Evolutionary conservation across 2,113 vertebrate species (phyloP).

Genomic region (Cyrtonyx montezumae): DNA sequence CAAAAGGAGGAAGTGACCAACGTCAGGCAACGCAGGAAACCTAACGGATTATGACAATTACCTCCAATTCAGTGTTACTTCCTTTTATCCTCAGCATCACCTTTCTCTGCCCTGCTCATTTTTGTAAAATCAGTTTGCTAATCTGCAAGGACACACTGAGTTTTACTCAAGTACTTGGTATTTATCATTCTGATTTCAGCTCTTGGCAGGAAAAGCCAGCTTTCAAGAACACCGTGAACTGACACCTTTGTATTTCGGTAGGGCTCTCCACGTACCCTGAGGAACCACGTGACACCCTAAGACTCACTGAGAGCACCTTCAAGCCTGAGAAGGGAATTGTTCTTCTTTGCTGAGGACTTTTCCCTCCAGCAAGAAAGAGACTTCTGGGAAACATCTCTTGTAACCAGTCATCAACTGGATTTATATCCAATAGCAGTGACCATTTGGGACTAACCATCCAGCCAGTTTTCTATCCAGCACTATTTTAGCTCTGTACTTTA

Average conservation of each 20-base stretch:
- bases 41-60: not conserved
- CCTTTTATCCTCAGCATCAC: constrained; percentile 9
- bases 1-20: constrained; percentile 50
- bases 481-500: not conserved
- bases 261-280: not conserved
- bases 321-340: not conserved
- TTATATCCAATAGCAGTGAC: not conserved
- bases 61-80: constrained; percentile 31
- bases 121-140: not conserved
- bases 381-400: not conserved
- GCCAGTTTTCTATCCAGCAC: not conserved
- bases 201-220: not conserved
- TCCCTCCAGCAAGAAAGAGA: too few species aligned
- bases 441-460: not conserved
- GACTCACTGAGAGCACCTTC: not conserved
- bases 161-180: not conserved
- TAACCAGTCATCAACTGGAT: not conserved
- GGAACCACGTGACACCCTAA: not conserved
- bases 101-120: not conserved
- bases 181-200: not conserved
- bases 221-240: not conserved
- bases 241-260: not conserved
- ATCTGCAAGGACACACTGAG: not conserved
- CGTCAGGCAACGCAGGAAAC: constrained; percentile 18
- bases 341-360: too few species aligned